Conservation (phyloP, 2,113 vertebrate species). For the Brienomyrus brachyistius region DNA sequence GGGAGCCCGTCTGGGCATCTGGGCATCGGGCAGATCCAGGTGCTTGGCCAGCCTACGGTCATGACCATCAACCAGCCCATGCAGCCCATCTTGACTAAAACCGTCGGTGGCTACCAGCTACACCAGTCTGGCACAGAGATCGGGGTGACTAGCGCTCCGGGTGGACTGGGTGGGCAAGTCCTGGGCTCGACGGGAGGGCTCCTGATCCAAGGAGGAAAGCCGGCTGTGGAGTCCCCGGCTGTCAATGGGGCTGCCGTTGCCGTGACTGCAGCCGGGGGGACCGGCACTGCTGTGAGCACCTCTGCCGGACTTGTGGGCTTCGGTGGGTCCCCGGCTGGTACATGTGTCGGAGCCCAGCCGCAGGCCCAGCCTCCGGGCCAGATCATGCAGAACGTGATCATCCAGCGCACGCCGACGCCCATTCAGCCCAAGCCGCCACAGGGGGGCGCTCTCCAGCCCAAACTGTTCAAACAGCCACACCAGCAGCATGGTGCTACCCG, state of each 20-base stretch:
- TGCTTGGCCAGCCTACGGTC: conserved; percentile 84
- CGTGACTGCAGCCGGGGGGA: conserved; percentile 47
- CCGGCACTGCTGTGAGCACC: conserved; percentile 50
- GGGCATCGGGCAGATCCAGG: conserved; percentile 87
- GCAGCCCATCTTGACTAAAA: conserved; percentile 78
- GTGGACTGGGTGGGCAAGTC: conserved; percentile 60
- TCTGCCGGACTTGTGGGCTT: conserved; percentile 60
- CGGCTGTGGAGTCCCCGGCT: conserved; percentile 68
- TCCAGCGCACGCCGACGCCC: conserved; percentile 87
- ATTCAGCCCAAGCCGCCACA: conserved; percentile 88
- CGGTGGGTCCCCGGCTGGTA: conserved; percentile 46
- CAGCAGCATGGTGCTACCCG: conserved; percentile 17
- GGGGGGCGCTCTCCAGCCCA: conserved; percentile 76
- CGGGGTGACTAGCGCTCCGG: conserved; percentile 61
- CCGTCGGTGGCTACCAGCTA: conserved; percentile 79
- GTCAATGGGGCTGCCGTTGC: conserved; percentile 62
- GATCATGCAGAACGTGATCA: conserved; percentile 84
- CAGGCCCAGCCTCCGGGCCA: conserved; percentile 62
- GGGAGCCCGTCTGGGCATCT: conserved; percentile 77
- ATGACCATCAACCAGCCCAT: conserved; percentile 90
- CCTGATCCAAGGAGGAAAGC: conserved; percentile 79
- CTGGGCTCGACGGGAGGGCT: conserved; percentile 60
- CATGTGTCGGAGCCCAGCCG: conserved; percentile 50
- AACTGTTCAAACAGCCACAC: conserved; percentile 63
- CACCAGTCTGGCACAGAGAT: conserved; percentile 67